phyloP scores from a whole-genome alignment of 2,797 vertebrate genomes.

The Iguana delicatissima region DNA sequence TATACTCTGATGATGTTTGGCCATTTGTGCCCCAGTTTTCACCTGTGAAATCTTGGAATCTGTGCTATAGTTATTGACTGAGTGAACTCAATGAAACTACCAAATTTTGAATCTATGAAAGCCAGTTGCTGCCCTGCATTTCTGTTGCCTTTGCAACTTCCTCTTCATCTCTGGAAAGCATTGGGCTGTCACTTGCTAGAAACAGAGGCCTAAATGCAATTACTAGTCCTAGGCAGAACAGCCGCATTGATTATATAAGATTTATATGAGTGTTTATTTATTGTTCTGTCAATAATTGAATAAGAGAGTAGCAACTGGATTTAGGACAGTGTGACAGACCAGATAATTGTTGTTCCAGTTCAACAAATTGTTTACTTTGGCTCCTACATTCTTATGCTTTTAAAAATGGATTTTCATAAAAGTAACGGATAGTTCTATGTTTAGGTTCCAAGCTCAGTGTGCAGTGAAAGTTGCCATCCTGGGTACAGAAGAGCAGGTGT shows the following conservation, averaged over 20 bases:
- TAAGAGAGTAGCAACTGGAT: too few relatives aligned
- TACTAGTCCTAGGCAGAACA: neutral
- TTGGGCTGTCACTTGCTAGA: neutral
- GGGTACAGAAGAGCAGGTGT: neutral
- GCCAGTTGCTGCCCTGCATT: neutral
- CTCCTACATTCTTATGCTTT: neutral
- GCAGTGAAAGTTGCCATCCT: constrained; percentile 22
- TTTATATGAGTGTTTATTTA: too few relatives aligned
- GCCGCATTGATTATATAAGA: too few relatives aligned
- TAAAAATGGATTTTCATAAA: neutral
- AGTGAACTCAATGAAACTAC: neutral
- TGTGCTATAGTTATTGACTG: too few relatives aligned
- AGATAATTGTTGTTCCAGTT: too few relatives aligned
- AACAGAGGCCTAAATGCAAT: too few relatives aligned
- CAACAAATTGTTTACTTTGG: neutral
- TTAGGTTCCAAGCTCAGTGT: constrained; percentile 4
- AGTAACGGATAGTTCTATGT: neutral
- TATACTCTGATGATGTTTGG: too few relatives aligned
- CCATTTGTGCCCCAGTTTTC: too few relatives aligned
- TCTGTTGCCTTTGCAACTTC: neutral
- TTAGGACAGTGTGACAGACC: too few relatives aligned
- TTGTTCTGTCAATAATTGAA: too few relatives aligned
- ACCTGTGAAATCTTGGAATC: too few relatives aligned
- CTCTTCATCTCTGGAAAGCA: neutral
- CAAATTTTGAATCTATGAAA: neutral